phyloP scores from a whole-genome alignment of 2,888 invertebrate species.

The Eupithecia insigniata region DNA sequence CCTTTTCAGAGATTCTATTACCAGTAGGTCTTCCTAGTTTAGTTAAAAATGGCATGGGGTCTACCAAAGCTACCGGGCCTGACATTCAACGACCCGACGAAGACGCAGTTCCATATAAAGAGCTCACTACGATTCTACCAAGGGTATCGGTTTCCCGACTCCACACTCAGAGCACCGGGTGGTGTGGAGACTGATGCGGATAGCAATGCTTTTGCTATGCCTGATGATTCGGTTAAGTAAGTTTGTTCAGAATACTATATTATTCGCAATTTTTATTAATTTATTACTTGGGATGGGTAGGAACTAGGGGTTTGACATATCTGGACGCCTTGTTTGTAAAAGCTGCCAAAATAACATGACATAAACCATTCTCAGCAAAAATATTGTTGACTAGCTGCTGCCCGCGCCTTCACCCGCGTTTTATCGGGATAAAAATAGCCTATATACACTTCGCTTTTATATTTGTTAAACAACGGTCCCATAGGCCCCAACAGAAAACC shows the following conservation, averaged over 20 bases:
- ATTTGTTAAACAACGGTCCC: too few species aligned
- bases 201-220: conserved; percentile 83
- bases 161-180: conserved; percentile 83
- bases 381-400: too few species aligned
- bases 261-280: neutral
- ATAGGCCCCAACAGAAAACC: too few species aligned
- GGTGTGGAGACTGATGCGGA: conserved; percentile 85
- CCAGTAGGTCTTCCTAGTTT: neutral
- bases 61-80: conserved; percentile 89
- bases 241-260: conserved; percentile 34
- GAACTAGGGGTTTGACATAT: neutral
- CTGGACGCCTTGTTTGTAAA: neutral
- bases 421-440: too few species aligned
- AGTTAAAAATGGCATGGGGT: conserved; percentile 78
- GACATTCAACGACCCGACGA: conserved; percentile 86
- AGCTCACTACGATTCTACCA: conserved; percentile 87
- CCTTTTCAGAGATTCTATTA: neutral
- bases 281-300: neutral
- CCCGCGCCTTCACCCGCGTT: too few species aligned
- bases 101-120: conserved; percentile 84
- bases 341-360: neutral
- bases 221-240: conserved; percentile 82
- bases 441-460: too few species aligned
- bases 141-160: conserved; percentile 86
- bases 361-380: neutral